Percentiles rank a stretch among this genome's conserved stretches.
phyloP scores from a whole-genome alignment of 2,888 invertebrate species.

The Mechanitis mazaeus region DNA sequence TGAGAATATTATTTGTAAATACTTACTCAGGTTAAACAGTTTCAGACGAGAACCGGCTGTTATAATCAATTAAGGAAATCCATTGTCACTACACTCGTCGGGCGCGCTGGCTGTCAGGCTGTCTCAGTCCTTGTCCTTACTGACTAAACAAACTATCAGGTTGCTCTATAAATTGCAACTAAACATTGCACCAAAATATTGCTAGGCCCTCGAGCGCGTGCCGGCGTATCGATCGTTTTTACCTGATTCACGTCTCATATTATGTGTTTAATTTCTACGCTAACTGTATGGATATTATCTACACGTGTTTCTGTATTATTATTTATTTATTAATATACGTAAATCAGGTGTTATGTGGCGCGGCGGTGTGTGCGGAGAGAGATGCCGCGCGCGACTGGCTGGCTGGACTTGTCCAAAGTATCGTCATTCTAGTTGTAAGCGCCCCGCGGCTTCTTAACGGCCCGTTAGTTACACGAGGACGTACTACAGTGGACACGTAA shows the following conservation, averaged over 20 bases:
- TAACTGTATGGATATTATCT: slow-evolving; percentile 7
- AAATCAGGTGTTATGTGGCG: slow-evolving; percentile 58
- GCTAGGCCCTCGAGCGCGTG: slow-evolving; percentile 39
- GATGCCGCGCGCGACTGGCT: slow-evolving; percentile 67
- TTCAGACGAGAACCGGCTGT: slow-evolving; percentile 45
- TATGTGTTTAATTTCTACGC: slow-evolving; percentile 4
- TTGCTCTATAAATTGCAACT: slow-evolving; percentile 47
- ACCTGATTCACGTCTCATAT: slow-evolving; percentile 18
- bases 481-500: slow-evolving; percentile 66
- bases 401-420: slow-evolving; percentile 27
- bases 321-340: slow-evolving; percentile 44
- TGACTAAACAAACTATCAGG: slow-evolving; percentile 25
- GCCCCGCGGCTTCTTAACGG: slow-evolving; percentile 50
- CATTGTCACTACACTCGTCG: slow-evolving; percentile 52
- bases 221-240: slow-evolving; percentile 30
- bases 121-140: slow-evolving; percentile 28
- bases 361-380: slow-evolving; percentile 48
- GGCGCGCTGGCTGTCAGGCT: too few relatives aligned
- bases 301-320: slow-evolving; percentile 20
- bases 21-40: slow-evolving; percentile 49
- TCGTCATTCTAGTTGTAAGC: slow-evolving; percentile 29
- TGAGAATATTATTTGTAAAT: slow-evolving; percentile 25
- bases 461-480: slow-evolving; percentile 64
- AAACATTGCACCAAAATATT: slow-evolving; percentile 58
- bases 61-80: slow-evolving; percentile 51